A percentile compares a stretch with the other conserved stretches of the same genome.
These are phyloP conservation scores for Melanotaenia duboulayi DNA, from an alignment of 2,113 vertebrate species.

Conservation along the genomic window DNA sequence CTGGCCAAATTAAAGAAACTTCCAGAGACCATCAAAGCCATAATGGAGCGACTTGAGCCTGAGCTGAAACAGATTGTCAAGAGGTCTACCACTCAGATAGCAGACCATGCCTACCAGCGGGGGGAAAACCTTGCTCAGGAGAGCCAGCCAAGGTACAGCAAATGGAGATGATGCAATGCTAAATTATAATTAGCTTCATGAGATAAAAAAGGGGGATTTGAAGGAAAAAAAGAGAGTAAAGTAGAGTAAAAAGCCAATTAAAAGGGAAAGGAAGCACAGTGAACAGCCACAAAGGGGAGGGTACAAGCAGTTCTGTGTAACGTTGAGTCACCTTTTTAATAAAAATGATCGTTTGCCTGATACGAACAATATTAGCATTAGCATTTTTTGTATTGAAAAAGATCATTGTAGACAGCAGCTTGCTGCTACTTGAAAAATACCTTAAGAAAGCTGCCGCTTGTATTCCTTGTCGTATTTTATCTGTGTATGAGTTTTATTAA, in stretches of 20 bases:
- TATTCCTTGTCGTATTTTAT: conserved; percentile 32
- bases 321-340: conserved; percentile 14
- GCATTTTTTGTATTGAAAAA: conserved; percentile 23
- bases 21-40: conserved; percentile 95
- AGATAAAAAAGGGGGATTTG: not conserved
- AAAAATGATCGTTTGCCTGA: conserved; percentile 31
- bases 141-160: conserved; percentile 90
- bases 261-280: not conserved
- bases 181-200: not conserved
- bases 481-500: conserved; percentile 31
- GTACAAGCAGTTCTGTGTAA: conserved; percentile 8
- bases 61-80: conserved; percentile 98
- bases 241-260: conserved; percentile 11
- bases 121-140: conserved; percentile 91
- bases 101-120: conserved; percentile 92
- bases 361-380: conserved; percentile 17
- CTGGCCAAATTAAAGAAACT: conserved; percentile 96
- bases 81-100: conserved; percentile 96
- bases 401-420: conserved; percentile 24
- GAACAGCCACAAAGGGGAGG: conserved; percentile 5
- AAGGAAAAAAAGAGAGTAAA: not conserved
- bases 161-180: not conserved
- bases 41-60: conserved; percentile 93
- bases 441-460: conserved; percentile 44
- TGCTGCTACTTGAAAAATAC: conserved; percentile 16